Base-by-base conservation (phyloP, 2,888 invertebrate genomes). In the Helicoverpa assulta region DNA sequence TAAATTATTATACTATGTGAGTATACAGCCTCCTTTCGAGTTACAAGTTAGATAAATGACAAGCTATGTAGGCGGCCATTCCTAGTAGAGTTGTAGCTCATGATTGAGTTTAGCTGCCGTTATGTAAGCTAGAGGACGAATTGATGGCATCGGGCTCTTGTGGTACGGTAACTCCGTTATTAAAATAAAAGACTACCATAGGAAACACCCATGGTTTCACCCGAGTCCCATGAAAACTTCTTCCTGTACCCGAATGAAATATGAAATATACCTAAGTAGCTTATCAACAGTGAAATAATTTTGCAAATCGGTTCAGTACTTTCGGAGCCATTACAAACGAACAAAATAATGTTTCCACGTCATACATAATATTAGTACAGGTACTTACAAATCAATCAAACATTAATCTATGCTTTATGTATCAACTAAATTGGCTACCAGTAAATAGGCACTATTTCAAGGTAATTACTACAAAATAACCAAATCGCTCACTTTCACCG, bases 401-500 rank as follows among this genome's bases (percentile, higher is more conserved):
- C 26, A 26, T 3, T 26, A 26, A 26, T 26, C 26, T 26, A 26
- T 26, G 26, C 26, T 26, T 2, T 26, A 26, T 26, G 26, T 26
- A 26, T 8, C 7, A 33, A 33, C 10, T 33, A 33, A 33, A 33
- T 33, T 33, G 33, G 33, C 33, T 8, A 33, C 33, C 10, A 52
- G 18, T 56, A 50, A 21, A 29, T 16, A n/a, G 26, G 26, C 26
- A 26, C 16, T 5, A 19, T 6, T 10, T 37, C 1, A 51, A 16
- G n/a, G 47, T 47, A 47, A 47, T 47, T 47, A 70, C 33, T 33
- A 37, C 6, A 16, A 43, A 65, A 51, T 51, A 53, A 60, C 57
- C 5, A 59, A 54, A 60, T 29, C 3, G 10, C 43, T 53, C 16
- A 53, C 29, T 76, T 65, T 65, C 65, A 51, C 19, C 21, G 74